Evolutionary conservation across 2,888 invertebrate species (phyloP).

Genomic region (Phyllotreta striolata): DNA sequence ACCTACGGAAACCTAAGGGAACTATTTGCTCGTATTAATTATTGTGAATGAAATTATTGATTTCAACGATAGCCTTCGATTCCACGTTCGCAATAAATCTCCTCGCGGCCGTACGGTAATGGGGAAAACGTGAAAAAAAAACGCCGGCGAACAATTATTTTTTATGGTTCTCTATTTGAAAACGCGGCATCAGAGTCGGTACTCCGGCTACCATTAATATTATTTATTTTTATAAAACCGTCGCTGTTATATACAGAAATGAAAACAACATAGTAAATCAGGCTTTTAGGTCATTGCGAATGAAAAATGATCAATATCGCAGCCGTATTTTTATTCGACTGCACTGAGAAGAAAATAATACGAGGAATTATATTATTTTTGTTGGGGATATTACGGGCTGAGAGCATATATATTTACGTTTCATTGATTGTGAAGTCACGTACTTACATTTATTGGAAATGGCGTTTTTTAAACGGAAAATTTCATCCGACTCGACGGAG

Average conservation of each 20-base stretch:
- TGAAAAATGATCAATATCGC: conserved; percentile 25
- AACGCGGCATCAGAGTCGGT: conserved; percentile 1
- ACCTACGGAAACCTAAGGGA: no score
- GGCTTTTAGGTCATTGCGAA: conserved; percentile 22
- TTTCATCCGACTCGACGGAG: no score
- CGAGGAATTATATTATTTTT: no score
- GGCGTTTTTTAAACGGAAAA: no score
- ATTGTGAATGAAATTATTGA: no score
- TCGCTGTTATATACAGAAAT: conserved; percentile 27
- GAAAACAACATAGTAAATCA: conserved; percentile 28
- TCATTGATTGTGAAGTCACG: no score
- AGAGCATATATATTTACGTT: no score
- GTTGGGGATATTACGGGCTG: no score
- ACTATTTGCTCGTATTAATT: no score
- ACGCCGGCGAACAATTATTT: conserved; percentile 31
- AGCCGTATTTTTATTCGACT: conserved; percentile 16
- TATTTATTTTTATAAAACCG: conserved; percentile 30
- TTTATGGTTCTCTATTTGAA: conserved; percentile 24
- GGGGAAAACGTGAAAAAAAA: conserved; percentile 14
- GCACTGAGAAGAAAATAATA: conserved; percentile 1
- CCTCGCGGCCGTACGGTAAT: background rate
- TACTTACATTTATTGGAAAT: no score
- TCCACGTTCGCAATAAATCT: no score
- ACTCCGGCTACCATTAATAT: conserved; percentile 17
- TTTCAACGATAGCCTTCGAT: no score